Evolutionary conservation across 2,888 invertebrate species (phyloP).

Genomic region (Myopa tessellatipennis): DNA sequence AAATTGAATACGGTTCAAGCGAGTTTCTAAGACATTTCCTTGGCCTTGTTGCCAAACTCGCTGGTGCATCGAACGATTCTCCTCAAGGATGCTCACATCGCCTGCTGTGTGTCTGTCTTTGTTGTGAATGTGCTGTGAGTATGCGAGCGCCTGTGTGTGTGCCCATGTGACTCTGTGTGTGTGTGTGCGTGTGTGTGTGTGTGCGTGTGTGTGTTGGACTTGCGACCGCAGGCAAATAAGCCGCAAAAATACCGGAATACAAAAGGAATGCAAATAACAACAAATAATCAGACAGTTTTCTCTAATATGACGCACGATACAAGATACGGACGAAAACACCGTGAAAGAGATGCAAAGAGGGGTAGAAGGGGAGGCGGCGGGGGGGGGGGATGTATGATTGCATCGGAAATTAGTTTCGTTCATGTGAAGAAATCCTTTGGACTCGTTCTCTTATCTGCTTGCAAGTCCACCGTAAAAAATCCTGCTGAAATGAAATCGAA

Average conservation of each 20-base stretch:
- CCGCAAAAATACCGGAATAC: slow-evolving; percentile 18
- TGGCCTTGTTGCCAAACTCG: slow-evolving; percentile 30
- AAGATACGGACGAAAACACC: slow-evolving; percentile 28
- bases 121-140: slow-evolving; percentile 7
- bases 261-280: slow-evolving; percentile 39
- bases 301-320: slow-evolving; percentile 34
- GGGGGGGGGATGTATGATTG: background rate
- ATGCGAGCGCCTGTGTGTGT: slow-evolving; percentile 27
- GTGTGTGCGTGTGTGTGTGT: slow-evolving; percentile 7
- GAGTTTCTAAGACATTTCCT: slow-evolving; percentile 21
- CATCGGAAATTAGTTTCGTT: slow-evolving; percentile 37
- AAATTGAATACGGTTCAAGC: slow-evolving; percentile 16
- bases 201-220: slow-evolving; percentile 45
- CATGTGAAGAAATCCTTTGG: slow-evolving; percentile 28
- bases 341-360: background rate
- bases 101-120: background rate
- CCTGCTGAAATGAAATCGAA: slow-evolving; percentile 26
- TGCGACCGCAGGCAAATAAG: slow-evolving; percentile 29
- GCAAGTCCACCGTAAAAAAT: slow-evolving; percentile 21
- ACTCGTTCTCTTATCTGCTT: slow-evolving; percentile 15
- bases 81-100: background rate
- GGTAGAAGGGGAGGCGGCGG: too few species aligned
- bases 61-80: background rate
- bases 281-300: slow-evolving; percentile 34
- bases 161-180: slow-evolving; percentile 24